A percentile compares a stretch with the other conserved stretches of the same genome.
phyloP scores from a whole-genome alignment of 2,797 vertebrate genomes.

The Catharus ustulatus region DNA sequence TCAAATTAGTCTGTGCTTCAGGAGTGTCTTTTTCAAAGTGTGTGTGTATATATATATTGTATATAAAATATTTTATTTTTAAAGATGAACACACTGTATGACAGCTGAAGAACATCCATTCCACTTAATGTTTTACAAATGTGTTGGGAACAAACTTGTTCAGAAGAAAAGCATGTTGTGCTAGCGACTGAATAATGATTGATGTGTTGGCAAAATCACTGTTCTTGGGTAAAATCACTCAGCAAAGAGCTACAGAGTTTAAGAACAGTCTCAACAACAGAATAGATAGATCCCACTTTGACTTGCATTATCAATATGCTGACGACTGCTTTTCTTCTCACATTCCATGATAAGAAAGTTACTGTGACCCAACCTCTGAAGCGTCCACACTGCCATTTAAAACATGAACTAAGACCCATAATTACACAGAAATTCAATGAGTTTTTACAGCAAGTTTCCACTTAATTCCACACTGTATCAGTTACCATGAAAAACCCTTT shows the following conservation, averaged over 20 bases:
- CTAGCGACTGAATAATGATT: neutral
- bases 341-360: neutral
- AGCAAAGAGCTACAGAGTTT: neutral
- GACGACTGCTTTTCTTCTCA: neutral
- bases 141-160: neutral
- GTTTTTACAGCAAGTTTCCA: neutral
- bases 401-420: neutral
- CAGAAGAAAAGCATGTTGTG: neutral
- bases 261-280: neutral
- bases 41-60: fast-evolving
- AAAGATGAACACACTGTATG: neutral
- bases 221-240: neutral
- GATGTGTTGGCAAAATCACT: neutral
- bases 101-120: neutral
- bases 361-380: neutral
- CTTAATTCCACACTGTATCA: neutral
- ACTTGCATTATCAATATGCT: neutral
- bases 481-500: neutral
- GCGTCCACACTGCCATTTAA: neutral
- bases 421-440: neutral
- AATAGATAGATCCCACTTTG: neutral
- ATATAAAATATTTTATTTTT: neutral
- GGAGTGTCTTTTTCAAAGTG: neutral
- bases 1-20: neutral
- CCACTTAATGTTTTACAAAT: neutral